Conservation (phyloP, 2,113 vertebrate genomes). For the Falco punctatus region DNA sequence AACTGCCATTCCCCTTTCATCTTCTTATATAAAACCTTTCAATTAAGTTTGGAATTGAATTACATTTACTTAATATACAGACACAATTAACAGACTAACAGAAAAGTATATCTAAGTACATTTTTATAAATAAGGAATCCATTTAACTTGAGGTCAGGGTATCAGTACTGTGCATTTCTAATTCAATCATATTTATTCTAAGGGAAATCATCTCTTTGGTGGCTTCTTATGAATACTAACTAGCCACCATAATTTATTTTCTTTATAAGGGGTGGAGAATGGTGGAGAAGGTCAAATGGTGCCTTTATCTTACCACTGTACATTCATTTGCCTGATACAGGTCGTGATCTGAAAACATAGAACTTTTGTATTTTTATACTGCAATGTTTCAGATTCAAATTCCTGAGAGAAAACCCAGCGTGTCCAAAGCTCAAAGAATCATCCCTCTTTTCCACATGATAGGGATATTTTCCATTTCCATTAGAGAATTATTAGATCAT, state of each 20-base stretch:
- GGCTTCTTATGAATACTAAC: constrained; percentile 51
- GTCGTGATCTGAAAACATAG: neutral
- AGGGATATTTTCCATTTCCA: neutral
- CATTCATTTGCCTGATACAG: neutral
- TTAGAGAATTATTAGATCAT: neutral
- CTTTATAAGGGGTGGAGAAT: neutral
- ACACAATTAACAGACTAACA: constrained; percentile 21
- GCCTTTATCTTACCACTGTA: neutral
- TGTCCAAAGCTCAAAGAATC: neutral
- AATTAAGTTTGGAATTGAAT: constrained; percentile 47
- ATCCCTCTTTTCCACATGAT: neutral
- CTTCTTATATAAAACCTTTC: neutral
- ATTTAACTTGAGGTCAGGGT: constrained; percentile 59
- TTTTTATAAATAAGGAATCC: constrained; percentile 38
- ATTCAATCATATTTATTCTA: constrained; percentile 67
- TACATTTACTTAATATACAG: neutral
- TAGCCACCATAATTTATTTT: constrained; percentile 19
- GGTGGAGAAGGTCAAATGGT: constrained; percentile 15
- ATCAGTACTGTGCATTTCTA: constrained; percentile 62
- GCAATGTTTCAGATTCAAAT: neutral
- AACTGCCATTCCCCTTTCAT: neutral
- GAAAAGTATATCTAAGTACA: neutral
- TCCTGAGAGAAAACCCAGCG: neutral
- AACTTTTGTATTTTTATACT: neutral
- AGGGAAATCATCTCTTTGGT: constrained; percentile 43